Evolutionary conservation across 2,888 invertebrate species (phyloP).

Genomic region (Drosophila buzzatii): DNA sequence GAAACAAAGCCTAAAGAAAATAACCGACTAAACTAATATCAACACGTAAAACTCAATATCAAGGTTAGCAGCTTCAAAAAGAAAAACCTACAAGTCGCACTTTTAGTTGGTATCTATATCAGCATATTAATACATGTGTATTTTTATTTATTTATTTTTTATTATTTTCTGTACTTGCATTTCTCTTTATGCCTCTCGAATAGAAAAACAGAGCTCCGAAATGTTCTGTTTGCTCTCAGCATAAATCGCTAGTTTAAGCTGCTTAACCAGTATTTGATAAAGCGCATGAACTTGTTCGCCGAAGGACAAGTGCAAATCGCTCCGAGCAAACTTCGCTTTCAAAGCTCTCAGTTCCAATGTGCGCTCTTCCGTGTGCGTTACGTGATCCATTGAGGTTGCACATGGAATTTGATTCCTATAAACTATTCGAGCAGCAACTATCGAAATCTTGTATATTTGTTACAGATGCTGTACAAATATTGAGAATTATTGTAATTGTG

Average conservation of each 20-base stretch:
- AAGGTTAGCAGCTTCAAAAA: conserved; percentile 55
- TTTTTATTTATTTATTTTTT: neutral
- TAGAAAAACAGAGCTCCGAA: neutral
- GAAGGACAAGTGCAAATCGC: conserved; percentile 59
- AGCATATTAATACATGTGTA: neutral
- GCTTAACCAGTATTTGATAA: conserved; percentile 57
- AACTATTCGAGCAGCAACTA: conserved; percentile 4
- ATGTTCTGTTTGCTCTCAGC: neutral
- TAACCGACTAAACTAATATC: conserved; percentile 16
- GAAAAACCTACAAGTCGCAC: neutral
- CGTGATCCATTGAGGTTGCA: conserved; percentile 21
- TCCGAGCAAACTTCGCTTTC: conserved; percentile 34
- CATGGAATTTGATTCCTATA: conserved; percentile 2
- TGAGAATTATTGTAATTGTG: neutral
- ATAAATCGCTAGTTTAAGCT: conserved; percentile 12
- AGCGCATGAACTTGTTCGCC: conserved; percentile 63
- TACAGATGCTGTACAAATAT: conserved; percentile 3
- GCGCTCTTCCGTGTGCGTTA: conserved; percentile 27
- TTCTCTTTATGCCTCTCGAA: neutral
- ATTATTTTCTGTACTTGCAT: neutral
- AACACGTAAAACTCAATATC: conserved; percentile 46
- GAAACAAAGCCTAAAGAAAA: conserved; percentile 10
- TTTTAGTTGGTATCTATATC: conserved; percentile 5
- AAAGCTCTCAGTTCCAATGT: conserved; percentile 12
- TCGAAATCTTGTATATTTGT: conserved; percentile 9